Evolutionary conservation across 2,888 invertebrate species (phyloP).

Genomic region (Clunio marinus): DNA sequence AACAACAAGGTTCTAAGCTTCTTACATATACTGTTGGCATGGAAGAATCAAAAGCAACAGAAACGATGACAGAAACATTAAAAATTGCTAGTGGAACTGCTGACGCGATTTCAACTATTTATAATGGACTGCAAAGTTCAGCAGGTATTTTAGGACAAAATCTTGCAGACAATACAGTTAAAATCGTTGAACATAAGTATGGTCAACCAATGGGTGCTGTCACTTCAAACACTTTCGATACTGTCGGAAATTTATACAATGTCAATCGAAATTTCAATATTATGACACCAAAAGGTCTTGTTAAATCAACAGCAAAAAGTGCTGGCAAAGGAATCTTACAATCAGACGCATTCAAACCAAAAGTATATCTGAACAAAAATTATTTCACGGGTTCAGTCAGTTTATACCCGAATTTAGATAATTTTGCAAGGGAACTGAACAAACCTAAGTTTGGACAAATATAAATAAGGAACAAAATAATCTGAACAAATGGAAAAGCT

Average conservation of each 20-base stretch:
- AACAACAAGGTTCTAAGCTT: conserved; percentile 59
- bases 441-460: not conserved
- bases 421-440: conserved; percentile 37
- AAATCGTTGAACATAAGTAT: conserved; percentile 69
- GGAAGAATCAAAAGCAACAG: conserved; percentile 54
- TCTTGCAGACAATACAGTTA: conserved; percentile 68
- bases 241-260: conserved; percentile 65
- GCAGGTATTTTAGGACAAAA: conserved; percentile 61
- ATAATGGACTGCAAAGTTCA: conserved; percentile 65
- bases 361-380: conserved; percentile 41
- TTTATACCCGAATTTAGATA: conserved; percentile 47
- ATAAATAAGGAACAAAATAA: not conserved
- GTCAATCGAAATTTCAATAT: conserved; percentile 62
- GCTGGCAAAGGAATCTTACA: conserved; percentile 57
- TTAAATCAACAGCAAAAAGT: conserved; percentile 60
- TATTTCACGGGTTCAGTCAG: conserved; percentile 44
- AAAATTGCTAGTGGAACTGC: conserved; percentile 68
- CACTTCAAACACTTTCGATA: conserved; percentile 62
- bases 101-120: conserved; percentile 66
- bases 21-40: conserved; percentile 57
- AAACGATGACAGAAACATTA: conserved; percentile 56
- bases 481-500: conserved; percentile 16
- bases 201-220: conserved; percentile 62
- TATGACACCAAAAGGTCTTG: conserved; percentile 63
- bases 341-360: conserved; percentile 41